Conservation (phyloP, 2,888 invertebrate genomes). For the Brenthis hecate region DNA sequence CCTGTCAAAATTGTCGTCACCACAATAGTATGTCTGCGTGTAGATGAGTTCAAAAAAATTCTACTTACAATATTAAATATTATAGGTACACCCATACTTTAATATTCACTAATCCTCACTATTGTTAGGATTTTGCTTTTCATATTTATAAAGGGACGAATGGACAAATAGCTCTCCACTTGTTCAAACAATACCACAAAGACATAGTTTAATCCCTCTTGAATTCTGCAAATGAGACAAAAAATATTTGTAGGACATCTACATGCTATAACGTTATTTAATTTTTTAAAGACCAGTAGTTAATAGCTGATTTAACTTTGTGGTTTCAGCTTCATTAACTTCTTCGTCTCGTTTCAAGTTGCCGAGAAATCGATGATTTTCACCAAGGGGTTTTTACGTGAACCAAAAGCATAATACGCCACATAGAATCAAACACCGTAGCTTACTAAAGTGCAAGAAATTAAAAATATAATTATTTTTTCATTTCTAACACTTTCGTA, state of each 20-base stretch:
- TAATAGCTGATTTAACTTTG: slow-evolving; percentile 21
- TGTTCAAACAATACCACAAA: slow-evolving; percentile 40
- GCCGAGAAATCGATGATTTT: slow-evolving; percentile 15
- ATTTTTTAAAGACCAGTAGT: slow-evolving; percentile 24
- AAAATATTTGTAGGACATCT: slow-evolving; percentile 21
- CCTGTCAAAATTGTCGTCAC: slow-evolving; percentile 14
- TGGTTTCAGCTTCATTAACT: slow-evolving; percentile 21
- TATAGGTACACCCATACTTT: slow-evolving; percentile 15
- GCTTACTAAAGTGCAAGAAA: no score
- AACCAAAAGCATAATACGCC: no score
- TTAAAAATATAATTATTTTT: no score
- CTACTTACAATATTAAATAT: slow-evolving; percentile 11
- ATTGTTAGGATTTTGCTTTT: slow-evolving; percentile 39
- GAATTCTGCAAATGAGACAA: slow-evolving; percentile 35
- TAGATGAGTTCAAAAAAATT: slow-evolving; percentile 1
- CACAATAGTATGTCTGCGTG: not conserved
- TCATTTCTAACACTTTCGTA: no score
- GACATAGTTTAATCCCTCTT: slow-evolving; percentile 30
- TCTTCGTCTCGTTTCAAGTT: slow-evolving; percentile 15
- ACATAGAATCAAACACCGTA: no score
- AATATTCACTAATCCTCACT: slow-evolving; percentile 27
- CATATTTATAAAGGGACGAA: slow-evolving; percentile 35
- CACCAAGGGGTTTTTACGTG: no score
- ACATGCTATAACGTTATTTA: not conserved
- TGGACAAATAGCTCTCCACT: slow-evolving; percentile 33